These are phyloP conservation scores for Eledona agricola DNA, from an alignment of 2,888 invertebrate genomes.

Conservation along the genomic window DNA sequence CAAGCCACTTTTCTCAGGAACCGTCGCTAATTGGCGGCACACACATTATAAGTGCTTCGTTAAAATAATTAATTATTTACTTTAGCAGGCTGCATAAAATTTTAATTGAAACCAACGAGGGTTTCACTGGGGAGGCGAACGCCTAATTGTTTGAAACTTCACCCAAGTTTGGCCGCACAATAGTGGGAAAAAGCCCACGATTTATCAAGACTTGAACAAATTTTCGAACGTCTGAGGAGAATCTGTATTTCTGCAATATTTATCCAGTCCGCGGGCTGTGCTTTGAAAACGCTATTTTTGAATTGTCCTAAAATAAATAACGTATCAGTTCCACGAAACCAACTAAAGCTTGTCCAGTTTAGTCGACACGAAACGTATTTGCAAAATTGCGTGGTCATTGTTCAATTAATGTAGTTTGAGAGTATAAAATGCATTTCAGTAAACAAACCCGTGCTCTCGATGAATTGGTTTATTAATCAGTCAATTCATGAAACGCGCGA, in stretches of 20 bases:
- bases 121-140: background rate
- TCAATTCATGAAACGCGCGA: constrained; percentile 16
- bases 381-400: constrained; percentile 11
- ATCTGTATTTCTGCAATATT: no score
- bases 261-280: no score
- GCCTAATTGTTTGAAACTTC: constrained; percentile 10
- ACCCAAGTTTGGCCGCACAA: background rate
- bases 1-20: no score
- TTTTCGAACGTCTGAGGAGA: no score
- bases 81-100: constrained; percentile 4
- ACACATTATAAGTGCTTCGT: no score
- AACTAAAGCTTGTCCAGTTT: no score
- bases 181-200: no score
- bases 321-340: constrained; percentile 6
- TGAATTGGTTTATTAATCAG: constrained; percentile 21
- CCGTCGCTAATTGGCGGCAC: no score
- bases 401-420: constrained; percentile 15
- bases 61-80: constrained; percentile 15
- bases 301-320: no score
- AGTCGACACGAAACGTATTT: constrained; percentile 11
- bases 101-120: constrained; percentile 10
- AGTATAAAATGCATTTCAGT: constrained; percentile 10
- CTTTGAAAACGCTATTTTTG: no score
- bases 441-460: constrained; percentile 12
- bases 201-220: no score